Evolutionary conservation across 2,113 vertebrate species (phyloP).

Genomic region (pig (Sus scrofa)): DNA sequence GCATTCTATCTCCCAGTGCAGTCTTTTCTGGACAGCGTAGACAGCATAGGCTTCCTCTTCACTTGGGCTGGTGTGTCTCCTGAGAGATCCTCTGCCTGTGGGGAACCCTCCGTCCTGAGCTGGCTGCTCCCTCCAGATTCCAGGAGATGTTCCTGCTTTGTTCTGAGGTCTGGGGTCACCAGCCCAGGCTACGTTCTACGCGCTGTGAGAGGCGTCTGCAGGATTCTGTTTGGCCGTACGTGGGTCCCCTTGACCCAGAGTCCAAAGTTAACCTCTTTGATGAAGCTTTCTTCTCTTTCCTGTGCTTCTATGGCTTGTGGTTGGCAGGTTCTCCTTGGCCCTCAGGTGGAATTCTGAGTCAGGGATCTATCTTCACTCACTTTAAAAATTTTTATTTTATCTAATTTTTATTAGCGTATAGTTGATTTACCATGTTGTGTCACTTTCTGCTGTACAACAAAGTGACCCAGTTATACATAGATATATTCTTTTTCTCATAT

Average conservation of each 20-base stretch:
- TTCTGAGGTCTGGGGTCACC: neutral
- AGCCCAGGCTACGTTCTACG: rapidly evolving
- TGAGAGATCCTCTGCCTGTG: rapidly evolving
- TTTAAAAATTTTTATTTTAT: too few relatives aligned
- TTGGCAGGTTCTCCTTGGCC: neutral
- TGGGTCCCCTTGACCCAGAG: neutral
- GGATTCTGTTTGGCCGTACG: rapidly evolving
- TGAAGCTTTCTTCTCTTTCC: neutral
- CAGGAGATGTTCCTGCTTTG: neutral
- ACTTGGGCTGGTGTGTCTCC: rapidly evolving
- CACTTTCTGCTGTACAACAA: too few relatives aligned
- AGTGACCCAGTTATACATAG: too few relatives aligned
- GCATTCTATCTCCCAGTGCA: too few relatives aligned
- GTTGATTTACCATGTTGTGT: too few relatives aligned
- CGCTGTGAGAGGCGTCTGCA: rapidly evolving
- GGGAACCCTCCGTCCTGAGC: rapidly evolving
- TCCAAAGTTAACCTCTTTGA: too few relatives aligned
- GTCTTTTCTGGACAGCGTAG: rapidly evolving
- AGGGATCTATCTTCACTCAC: too few relatives aligned
- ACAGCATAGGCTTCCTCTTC: too few relatives aligned
- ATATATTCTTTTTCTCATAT: too few relatives aligned
- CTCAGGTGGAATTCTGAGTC: neutral
- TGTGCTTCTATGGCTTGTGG: neutral
- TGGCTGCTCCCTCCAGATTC: neutral
- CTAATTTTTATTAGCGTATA: too few relatives aligned